Evolutionary conservation across 2,888 invertebrate genomes (phyloP), one percentile per base, ranked within the genome.

Genomic region (Dilophus febrilis): DNA sequence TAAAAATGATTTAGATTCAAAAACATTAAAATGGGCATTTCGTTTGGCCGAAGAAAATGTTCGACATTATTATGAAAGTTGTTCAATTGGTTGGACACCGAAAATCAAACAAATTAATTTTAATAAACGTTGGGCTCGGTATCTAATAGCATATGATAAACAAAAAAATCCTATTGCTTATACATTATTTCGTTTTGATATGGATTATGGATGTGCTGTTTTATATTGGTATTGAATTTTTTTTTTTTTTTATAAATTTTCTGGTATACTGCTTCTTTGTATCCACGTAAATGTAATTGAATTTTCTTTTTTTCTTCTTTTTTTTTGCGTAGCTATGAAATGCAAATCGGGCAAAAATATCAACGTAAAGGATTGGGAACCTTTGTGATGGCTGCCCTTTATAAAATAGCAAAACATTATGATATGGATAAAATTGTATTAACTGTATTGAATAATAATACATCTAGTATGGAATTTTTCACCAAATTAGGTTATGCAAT

Each of bases 331-430:
- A 84, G 85, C 57, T 88, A 88, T 60, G 88, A 90, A 61, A 66
- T 90, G 49, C 88, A 90, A 60, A 64, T 88, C 42, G 74, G 74
- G 46, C 58, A 70, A 36, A 56, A 61, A 3, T 67, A 70, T 35
- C 72, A 77, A 47, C 64, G 81, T 44, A 77, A 78, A 59, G 86
- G 86, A 7, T 61, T 90, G 16, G 88, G 88, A 3, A 76, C 74
- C 50, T 80, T 80, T 51, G 71, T 90, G 64, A 76, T 87, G 74
- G 70, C 72, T 48, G 67, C 75, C 22, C 55, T 88, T 38, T 83
- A 85, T 54, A 59, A 71, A 16, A 70, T 88, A 48, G 83, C 80
- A 4, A 67, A 66, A 48, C 70, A 72, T 41, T 75, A 74, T 57
- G 65, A 71, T 40, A 74, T 87, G 74, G 69, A 72, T 49, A 83